These are phyloP conservation scores for Osmoderma eremita DNA, from an alignment of 2,888 invertebrate genomes.

Conservation along the genomic window DNA sequence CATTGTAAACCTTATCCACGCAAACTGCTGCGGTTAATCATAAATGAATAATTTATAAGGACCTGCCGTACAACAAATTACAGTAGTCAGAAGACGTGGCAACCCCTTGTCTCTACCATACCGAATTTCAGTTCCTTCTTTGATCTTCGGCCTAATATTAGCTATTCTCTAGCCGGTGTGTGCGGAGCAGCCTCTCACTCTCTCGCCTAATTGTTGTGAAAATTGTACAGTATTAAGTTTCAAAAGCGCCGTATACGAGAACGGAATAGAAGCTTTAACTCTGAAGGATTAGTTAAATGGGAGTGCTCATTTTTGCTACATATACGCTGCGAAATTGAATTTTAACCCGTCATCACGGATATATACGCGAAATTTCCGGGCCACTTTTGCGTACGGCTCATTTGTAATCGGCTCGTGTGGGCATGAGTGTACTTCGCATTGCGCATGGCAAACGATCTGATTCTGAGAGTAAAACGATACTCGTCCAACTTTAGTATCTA, in stretches of 20 bases:
- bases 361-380: conserved; percentile 13
- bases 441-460: too few relatives aligned
- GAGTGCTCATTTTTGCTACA: conserved; percentile 26
- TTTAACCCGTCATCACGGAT: conserved; percentile 26
- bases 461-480: too few relatives aligned
- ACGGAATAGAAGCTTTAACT: conserved; percentile 24
- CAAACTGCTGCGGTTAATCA: conserved; percentile 53
- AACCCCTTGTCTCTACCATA: conserved; percentile 26
- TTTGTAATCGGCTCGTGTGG: not conserved
- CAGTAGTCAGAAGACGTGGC: conserved; percentile 51
- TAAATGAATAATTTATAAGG: conserved; percentile 57
- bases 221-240: conserved; percentile 34
- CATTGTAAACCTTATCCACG: conserved; percentile 49
- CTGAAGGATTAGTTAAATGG: conserved; percentile 33
- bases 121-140: conserved; percentile 36
- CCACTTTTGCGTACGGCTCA: conserved; percentile 19
- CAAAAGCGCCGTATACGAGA: conserved; percentile 14
- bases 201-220: conserved; percentile 32
- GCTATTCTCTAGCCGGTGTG: conserved; percentile 4
- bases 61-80: conserved; percentile 53
- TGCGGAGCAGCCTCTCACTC: conserved; percentile 2
- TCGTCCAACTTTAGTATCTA: too few relatives aligned
- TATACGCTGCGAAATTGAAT: conserved; percentile 26
- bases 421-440: too few relatives aligned
- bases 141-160: conserved; percentile 33